Conservation (phyloP, 2,113 vertebrate species). For the Hydrochoerus hydrochaeris region DNA sequence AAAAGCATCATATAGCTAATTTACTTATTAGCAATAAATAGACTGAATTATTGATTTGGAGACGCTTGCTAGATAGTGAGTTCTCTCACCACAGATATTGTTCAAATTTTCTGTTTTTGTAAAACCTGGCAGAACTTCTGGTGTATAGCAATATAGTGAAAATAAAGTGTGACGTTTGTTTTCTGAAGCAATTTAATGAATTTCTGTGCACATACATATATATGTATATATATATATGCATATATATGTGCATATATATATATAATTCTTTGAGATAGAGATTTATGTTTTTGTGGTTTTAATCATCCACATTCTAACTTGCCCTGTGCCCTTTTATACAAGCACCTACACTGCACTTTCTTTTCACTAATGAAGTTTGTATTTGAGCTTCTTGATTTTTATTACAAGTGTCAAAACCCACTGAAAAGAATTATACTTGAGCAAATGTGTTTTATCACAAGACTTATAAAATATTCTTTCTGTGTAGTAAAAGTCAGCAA, state of each 20-base stretch:
- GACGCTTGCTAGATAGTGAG: background rate
- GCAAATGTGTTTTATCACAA: background rate
- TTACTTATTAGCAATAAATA: background rate
- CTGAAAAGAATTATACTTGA: background rate
- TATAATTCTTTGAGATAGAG: background rate
- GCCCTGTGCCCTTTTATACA: background rate
- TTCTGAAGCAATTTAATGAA: background rate
- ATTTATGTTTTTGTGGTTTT: background rate
- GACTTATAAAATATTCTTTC: background rate
- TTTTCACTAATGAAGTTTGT: background rate
- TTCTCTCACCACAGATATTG: background rate
- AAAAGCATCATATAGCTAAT: background rate
- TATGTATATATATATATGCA: background rate
- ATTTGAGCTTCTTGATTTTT: background rate
- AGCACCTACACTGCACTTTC: background rate
- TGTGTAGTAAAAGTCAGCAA: accelerated
- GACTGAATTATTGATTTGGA: background rate
- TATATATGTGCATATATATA: background rate
- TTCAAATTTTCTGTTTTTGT: background rate
- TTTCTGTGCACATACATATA: background rate
- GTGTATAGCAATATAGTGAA: background rate
- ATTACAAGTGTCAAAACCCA: background rate
- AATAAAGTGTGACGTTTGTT: background rate
- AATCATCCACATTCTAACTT: background rate
- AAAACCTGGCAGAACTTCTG: background rate